Percentiles rank a stretch among this genome's conserved stretches.
These are phyloP conservation scores for Carposina sasakii DNA, from an alignment of 1,140 invertebrate genomes.

Conservation along the genomic window DNA sequence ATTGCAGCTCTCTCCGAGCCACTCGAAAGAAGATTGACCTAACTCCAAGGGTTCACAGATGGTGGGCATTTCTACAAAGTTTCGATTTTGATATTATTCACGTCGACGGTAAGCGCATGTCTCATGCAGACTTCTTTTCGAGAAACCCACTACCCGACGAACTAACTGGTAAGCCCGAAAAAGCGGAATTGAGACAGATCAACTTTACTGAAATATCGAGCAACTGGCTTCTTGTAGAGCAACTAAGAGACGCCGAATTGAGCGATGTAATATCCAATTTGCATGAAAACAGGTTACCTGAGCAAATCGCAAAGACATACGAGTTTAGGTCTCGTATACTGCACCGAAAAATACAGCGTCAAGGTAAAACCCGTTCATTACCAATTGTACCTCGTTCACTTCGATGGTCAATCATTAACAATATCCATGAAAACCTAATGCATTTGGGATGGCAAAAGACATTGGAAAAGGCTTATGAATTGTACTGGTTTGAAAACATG, in stretches of 20 bases:
- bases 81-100: conserved; percentile 2
- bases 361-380: conserved; percentile 12
- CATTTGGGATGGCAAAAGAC: conserved; percentile 10
- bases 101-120: conserved; percentile 14
- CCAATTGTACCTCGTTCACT: conserved; percentile 32
- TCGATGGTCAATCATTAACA: conserved; percentile 31
- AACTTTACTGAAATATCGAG: conserved; percentile 8
- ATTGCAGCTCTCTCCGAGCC: conserved; percentile 3
- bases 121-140: conserved; percentile 17
- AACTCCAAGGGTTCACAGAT: background rate
- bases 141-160: conserved; percentile 8
- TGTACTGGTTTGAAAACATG: conserved; percentile 3
- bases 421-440: background rate
- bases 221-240: background rate
- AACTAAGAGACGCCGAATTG: background rate
- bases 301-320: background rate
- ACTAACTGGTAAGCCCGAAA: conserved; percentile 5
- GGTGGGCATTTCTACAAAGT: background rate
- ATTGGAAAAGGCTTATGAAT: conserved; percentile 1
- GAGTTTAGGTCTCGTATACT: background rate
- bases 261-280: background rate
- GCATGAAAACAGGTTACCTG: background rate
- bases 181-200: no score
- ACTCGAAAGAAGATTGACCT: no score
- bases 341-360: background rate